Base-by-base conservation (phyloP, 2,113 vertebrate species). In the Helogale parvula region DNA sequence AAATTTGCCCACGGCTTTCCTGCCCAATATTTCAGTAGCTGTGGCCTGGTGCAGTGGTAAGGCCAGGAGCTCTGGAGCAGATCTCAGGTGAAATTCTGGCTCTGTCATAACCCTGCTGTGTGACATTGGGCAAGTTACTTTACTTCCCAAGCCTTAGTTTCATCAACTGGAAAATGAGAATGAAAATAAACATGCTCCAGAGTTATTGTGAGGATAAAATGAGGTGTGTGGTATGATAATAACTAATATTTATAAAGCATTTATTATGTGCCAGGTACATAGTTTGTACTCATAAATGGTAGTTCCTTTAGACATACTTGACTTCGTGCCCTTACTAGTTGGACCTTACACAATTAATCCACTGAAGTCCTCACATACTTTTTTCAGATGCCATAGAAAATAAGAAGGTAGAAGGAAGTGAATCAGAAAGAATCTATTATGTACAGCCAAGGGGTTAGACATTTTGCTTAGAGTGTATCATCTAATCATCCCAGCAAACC, bases 121-220 rank as follows among this genome's bases (percentile, higher is more conserved):
- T 71, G 88, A 92, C 29, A 65, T 2, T 33, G 60, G 80, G 63
- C 19, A 50, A 66, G 65, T 79, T 72, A 72, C 41, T 74, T 89
- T 38, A 35, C 47, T 41, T 92, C 35, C 65, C 80, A 87, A 90
- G 57, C 45, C 54, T 97, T 72, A 83, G 19, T 88, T 89, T 94
- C 41, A 84, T 86, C 72, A 87, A 27, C 21, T 82, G 69, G 68
- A 94, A 98, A 94, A 82, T 66, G 60, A 96, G 69, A 91, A 87
- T 54, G 92, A 96, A 94, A 87, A 72, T 9, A 87, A 98, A 95
- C 29, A 35, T 4, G 71, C 45, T 60, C 54, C 68, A 74, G 66
- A 87, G 47, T 87, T 94, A 69, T 57, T 21, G 45, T 63, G 91
- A 82, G 86, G 76, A 66, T 76, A 90, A 93, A 94, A 27, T 68